Base-by-base conservation (phyloP, 2,113 vertebrate genomes). In the Odontophorus gujanensis region DNA sequence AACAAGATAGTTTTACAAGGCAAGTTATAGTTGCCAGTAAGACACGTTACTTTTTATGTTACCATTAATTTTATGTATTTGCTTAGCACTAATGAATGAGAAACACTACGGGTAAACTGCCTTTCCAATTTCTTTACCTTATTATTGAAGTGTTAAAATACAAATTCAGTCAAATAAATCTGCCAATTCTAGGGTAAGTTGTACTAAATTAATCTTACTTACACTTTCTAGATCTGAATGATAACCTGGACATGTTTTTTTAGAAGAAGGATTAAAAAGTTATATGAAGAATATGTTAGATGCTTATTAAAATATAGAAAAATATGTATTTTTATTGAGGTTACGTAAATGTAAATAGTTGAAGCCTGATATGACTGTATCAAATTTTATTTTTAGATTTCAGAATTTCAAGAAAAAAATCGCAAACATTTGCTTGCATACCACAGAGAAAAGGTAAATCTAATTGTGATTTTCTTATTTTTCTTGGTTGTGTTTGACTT, bases 321-420 rank as follows among this genome's bases (percentile, higher is more conserved):
- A 69, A 59, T 13, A 3, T 32, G 13, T 43, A 59, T 84, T 53
- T 53, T 28, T 28, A 26, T 15, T 53, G 51, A 53, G 51, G 51
- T 17, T 28, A 30, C 51, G 25, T 59, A 67, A 73, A 55, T 30
- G 5, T 58, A 43, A 42, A 69, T 57, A 53, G 11, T 5, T 69
- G n/a, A 86, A 68, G 9, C 8, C 72, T 66, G 68, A 20, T 50
- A 17, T 48, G 78, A 72, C 17, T 71, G 4, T 85, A 34, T 83
- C 25, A 75, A n/a, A n/a, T 40, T 53, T 26, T 84, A 63, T 96
- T 94, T 92, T 92, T 92, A 99, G 99, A 94, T 99, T 91, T 90
- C 98, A 92, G 97, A 97, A 82, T 99, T 99, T 91, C 99, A 99
- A 96, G 97, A 98, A 91, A 98, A 97, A 91, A 98, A 99, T 85